Evolutionary conservation across 2,888 invertebrate species (phyloP).

Genomic region (Campoletis raptor): DNA sequence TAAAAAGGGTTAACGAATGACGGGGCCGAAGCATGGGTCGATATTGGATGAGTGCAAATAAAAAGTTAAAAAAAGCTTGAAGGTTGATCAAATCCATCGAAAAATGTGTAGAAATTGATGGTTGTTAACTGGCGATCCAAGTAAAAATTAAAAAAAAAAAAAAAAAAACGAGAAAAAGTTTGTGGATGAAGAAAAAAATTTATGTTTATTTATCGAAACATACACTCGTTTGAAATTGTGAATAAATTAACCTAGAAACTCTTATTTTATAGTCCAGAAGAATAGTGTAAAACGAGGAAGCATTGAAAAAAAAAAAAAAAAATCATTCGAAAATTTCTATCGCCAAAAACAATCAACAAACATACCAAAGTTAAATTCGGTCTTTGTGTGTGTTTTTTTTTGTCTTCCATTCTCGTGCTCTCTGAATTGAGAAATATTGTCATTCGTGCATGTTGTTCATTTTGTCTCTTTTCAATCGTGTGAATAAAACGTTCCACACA

Average conservation of each 20-base stretch:
- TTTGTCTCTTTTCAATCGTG: slow-evolving; percentile 53
- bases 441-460: slow-evolving; percentile 2
- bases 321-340: neutral
- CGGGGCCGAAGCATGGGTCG: neutral
- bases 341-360: neutral
- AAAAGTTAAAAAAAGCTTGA: neutral
- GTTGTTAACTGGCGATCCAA: too few species aligned
- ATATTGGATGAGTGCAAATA: neutral
- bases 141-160: neutral
- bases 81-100: neutral
- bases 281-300: neutral
- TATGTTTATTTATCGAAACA: neutral
- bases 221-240: neutral
- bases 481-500: slow-evolving; percentile 24
- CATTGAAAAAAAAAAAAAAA: neutral
- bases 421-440: neutral
- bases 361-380: neutral
- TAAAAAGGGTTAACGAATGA: neutral
- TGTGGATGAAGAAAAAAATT: neutral
- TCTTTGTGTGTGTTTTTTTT: neutral
- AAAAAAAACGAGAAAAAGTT: neutral
- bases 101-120: neutral
- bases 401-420: neutral
- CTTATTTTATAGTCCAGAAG: neutral
- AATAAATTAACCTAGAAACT: neutral